Conservation (phyloP, 2,797 vertebrate species). For the Falco biarmicus region DNA sequence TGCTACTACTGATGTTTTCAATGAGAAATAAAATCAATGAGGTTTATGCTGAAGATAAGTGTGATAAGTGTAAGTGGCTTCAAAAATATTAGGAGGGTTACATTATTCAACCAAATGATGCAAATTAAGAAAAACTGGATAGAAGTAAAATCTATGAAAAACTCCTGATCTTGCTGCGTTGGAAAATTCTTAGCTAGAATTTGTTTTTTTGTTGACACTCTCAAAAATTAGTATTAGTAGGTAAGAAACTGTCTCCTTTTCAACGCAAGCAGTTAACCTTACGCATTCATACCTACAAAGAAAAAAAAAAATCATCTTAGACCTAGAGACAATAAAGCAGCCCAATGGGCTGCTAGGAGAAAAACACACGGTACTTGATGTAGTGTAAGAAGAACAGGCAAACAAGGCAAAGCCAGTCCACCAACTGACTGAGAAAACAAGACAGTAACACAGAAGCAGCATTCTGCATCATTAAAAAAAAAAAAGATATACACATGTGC, state of each 20-base stretch:
- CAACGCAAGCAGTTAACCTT: not conserved
- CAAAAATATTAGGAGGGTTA: slow-evolving; percentile 37
- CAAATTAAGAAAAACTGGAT: slow-evolving; percentile 7
- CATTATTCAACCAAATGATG: slow-evolving; percentile 43
- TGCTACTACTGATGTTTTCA: slow-evolving; percentile 46
- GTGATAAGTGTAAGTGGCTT: slow-evolving; percentile 47
- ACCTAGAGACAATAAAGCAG: not conserved
- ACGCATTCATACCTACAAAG: not conserved
- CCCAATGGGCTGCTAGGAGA: not conserved
- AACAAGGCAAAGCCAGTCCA: not conserved
- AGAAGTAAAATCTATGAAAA: not conserved
- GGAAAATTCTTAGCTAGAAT: not conserved
- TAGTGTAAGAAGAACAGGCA: not conserved
- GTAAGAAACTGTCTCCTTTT: not conserved
- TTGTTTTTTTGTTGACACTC: not conserved
- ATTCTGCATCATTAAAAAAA: not conserved
- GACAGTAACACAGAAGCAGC: not conserved
- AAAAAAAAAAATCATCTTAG: not conserved
- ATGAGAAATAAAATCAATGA: slow-evolving; percentile 69
- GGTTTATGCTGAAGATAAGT: slow-evolving; percentile 54
- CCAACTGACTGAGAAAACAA: not conserved
- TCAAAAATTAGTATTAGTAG: not conserved
- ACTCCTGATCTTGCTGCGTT: not conserved
- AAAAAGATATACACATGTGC: fast-evolving
- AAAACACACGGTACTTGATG: not conserved